These are phyloP conservation scores for Oreortyx pictus DNA, from an alignment of 2,797 vertebrate species.

Conservation along the genomic window DNA sequence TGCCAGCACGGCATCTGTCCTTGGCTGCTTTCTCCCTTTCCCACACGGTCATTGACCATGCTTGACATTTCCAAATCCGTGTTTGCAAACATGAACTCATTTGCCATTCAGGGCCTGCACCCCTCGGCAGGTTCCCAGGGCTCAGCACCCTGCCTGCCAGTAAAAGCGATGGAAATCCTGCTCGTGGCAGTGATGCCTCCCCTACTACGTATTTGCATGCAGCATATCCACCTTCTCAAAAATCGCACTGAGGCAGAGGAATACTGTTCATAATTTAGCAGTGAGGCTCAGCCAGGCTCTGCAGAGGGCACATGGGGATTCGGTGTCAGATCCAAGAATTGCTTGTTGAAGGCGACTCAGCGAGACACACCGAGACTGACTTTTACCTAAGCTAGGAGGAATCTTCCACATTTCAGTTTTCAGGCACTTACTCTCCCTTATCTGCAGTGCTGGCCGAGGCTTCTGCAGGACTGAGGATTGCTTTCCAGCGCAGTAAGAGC, in stretches of 20 bases:
- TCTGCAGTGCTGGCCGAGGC: conserved; percentile 16
- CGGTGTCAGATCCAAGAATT: not conserved
- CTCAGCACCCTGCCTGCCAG: rapidly evolving
- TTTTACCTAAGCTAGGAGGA: not conserved
- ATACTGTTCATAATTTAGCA: not conserved
- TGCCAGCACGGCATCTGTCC: not conserved
- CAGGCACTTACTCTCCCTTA: not conserved
- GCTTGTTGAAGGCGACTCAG: not conserved
- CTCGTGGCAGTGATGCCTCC: not conserved
- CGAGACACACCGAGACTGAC: rapidly evolving
- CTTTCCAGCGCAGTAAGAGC: conserved; percentile 27
- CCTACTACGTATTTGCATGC: not conserved
- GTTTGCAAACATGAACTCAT: conserved; percentile 23
- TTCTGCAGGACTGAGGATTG: conserved; percentile 4
- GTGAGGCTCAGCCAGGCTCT: not conserved
- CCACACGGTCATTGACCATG: not conserved
- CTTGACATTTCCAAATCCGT: conserved; percentile 16
- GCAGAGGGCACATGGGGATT: not conserved
- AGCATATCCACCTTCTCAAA: not conserved
- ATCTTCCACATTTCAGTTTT: not conserved
- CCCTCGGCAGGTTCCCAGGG: not conserved
- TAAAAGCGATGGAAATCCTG: not conserved
- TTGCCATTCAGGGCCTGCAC: not conserved
- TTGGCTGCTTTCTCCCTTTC: not conserved
- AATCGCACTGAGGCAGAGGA: not conserved